phyloP scores from a whole-genome alignment of 2,797 vertebrate genomes.

The Australoheros facetus region DNA sequence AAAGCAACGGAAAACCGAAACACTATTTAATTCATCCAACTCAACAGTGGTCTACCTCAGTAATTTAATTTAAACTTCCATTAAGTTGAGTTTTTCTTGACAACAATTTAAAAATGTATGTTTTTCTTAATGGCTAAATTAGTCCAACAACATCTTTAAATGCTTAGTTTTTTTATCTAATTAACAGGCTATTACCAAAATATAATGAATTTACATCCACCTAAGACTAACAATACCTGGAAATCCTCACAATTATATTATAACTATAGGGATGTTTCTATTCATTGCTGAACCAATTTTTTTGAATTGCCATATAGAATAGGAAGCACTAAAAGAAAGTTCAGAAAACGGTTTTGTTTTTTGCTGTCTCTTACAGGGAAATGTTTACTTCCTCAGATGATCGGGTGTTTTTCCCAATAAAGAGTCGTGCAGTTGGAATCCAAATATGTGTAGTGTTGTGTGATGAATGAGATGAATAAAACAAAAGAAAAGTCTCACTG shows the following conservation, averaged over 20 bases:
- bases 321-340: neutral
- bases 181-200: neutral
- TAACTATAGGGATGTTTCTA: neutral
- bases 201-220: neutral
- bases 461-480: neutral
- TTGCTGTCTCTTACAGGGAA: neutral
- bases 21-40: neutral
- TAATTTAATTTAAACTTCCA: neutral
- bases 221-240: neutral
- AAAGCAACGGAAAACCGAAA: neutral
- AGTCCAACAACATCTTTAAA: neutral
- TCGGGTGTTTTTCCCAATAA: neutral
- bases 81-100: neutral
- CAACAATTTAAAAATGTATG: neutral
- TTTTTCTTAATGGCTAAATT: neutral
- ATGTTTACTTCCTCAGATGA: neutral
- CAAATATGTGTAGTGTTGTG: neutral
- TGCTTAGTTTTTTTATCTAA: neutral
- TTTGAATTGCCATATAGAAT: neutral
- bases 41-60: neutral
- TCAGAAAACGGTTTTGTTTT: neutral
- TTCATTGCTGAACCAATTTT: neutral
- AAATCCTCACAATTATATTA: neutral
- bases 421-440: neutral
- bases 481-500: neutral